Evolutionary conservation across 2,113 vertebrate species (phyloP), one percentile per base, ranked within the genome.

Genomic region (Toxotes jaculatrix): DNA sequence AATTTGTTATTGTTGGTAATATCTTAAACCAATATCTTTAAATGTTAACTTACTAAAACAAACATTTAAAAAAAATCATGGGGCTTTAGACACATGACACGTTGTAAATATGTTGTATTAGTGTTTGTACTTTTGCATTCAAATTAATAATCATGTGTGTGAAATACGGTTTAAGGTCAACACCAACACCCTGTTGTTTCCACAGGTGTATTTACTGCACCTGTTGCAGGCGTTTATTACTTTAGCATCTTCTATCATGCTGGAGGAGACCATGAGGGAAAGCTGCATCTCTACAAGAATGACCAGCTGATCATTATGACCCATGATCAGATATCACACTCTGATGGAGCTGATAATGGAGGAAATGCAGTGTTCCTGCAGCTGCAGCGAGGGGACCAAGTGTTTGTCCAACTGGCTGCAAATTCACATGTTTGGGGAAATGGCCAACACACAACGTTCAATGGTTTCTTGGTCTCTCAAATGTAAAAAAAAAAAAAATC

Each of bases 301-400:
- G 7, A 11, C 1, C 0, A 72, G 4, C 0, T 14, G 2, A 34
- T 67, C 0, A 1, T 1, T 9, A 7, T 19, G 4, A 3, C 62
- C 0, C 1, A 9, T 23, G 71, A 45, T 8, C 71, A 79, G 3
- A 1, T 1, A 0, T 32, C 36, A 51, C 0, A 13, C 0, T 0
- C 0, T 1, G 71, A 87, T 5, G 0, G 0, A 0, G 66, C 66
- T 31, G 70, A 83, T 71, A 82, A 82, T 45, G 84, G 84, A 61
- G 84, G 84, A 21, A 86, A 82, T 1, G 79, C 16, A 0, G 61
- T 17, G 45, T 67, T 68, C 5, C 14, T 80, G 55, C 66, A 87
- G n/a, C 71, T 87, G 32, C 31, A 66, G 11, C 65, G 9, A 12
- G 80, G 76, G 5, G 85, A 83, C 21, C 32, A 2, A 1, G 75